A percentile compares a stretch with the other conserved stretches of the same genome.
phyloP scores from a whole-genome alignment of 1,140 invertebrate genomes.

The Ericerus pela region DNA sequence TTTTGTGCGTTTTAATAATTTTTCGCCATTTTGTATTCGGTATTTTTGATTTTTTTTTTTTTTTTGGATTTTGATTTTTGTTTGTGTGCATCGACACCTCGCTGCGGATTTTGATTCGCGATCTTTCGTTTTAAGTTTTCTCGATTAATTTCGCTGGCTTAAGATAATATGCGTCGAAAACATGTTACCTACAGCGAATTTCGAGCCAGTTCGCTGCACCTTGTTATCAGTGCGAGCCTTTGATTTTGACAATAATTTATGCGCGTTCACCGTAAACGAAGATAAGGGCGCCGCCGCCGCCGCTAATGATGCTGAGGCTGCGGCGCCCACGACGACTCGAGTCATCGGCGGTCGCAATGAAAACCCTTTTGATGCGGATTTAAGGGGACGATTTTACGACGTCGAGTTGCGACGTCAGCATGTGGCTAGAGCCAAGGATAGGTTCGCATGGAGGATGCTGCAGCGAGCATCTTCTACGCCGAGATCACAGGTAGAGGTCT shows the following conservation, averaged over 20 bases:
- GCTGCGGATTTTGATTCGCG: too few species aligned
- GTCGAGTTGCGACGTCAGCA: background rate
- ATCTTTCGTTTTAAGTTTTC: background rate
- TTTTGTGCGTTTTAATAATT: too few species aligned
- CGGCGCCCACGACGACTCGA: too few species aligned
- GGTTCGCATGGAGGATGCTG: background rate
- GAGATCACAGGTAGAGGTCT: background rate
- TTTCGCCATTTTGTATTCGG: too few species aligned
- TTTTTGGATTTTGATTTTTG: too few species aligned
- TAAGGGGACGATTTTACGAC: too few species aligned
- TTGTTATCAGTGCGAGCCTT: background rate
- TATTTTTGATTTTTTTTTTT: too few species aligned
- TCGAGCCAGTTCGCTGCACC: slow-evolving; percentile 3
- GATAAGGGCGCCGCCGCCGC: background rate
- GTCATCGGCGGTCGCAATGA: too few species aligned
- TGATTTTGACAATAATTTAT: slow-evolving; percentile 2
- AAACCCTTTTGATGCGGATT: too few species aligned
- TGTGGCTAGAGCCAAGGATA: slow-evolving; percentile 1
- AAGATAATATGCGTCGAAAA: background rate
- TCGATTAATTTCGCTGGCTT: background rate
- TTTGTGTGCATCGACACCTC: background rate
- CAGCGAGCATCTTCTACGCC: background rate
- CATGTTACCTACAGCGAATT: slow-evolving; percentile 1
- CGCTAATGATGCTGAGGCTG: too few species aligned
- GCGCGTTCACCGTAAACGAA: background rate